Evolutionary conservation across 2,797 vertebrate species (phyloP).

Genomic region (Sus cebifrons): DNA sequence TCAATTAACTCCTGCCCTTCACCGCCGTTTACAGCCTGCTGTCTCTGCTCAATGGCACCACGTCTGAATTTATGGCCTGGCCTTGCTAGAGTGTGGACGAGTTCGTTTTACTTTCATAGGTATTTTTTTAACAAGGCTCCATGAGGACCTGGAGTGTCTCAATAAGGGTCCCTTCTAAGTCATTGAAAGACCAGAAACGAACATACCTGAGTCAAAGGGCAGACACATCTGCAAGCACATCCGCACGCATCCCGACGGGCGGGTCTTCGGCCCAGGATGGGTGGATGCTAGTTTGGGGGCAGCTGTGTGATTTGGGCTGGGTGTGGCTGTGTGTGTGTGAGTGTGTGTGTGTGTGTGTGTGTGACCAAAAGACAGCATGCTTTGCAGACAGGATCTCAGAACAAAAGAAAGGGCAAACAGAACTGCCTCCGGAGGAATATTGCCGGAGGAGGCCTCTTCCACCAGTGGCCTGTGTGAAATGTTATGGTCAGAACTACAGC

Average conservation of each 20-base stretch:
- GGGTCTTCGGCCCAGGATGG: neutral
- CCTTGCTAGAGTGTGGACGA: neutral
- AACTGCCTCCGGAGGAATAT: neutral
- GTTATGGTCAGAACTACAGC: too few relatives aligned
- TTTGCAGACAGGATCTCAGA: neutral
- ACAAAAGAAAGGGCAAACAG: neutral
- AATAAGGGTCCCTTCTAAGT: constrained; percentile 2
- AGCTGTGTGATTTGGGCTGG: neutral
- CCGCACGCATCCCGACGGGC: rapidly evolving
- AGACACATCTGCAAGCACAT: rapidly evolving
- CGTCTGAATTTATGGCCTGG: constrained; percentile 82
- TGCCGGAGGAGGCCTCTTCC: too few relatives aligned
- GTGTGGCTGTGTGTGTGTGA: neutral
- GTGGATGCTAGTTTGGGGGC: neutral
- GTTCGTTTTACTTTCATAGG: constrained; percentile 56
- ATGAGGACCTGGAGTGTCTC: constrained; percentile 6
- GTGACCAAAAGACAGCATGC: neutral
- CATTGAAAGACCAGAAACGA: constrained; percentile 37
- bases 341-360: too few relatives aligned
- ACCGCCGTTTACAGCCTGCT: constrained; percentile 81
- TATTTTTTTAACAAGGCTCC: constrained; percentile 46
- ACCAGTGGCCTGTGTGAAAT: neutral
- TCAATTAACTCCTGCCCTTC: constrained; percentile 89
- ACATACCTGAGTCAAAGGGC: neutral
- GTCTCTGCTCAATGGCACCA: constrained; percentile 83